A percentile compares a stretch with the other conserved stretches of the same genome.
These are phyloP conservation scores for Augiades crinisus DNA, from an alignment of 2,888 invertebrate species.

Conservation along the genomic window DNA sequence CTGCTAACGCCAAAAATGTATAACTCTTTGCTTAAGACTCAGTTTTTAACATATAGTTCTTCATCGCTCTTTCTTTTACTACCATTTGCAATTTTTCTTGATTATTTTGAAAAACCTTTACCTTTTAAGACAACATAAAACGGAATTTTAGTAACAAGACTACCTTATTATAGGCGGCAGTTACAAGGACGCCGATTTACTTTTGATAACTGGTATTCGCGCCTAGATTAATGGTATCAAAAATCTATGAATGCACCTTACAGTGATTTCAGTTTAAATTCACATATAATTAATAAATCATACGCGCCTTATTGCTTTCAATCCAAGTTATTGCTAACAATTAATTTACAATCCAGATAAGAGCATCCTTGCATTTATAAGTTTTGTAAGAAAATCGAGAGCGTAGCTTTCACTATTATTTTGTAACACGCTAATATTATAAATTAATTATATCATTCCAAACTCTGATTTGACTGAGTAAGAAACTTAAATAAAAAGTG, in stretches of 20 bases:
- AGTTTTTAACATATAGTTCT: no score
- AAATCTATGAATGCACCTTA: conserved; percentile 1
- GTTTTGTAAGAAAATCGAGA: neutral
- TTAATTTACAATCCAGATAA: neutral
- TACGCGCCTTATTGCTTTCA: conserved; percentile 1
- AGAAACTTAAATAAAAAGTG: no score
- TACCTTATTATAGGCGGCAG: conserved; percentile 11
- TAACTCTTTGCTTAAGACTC: no score
- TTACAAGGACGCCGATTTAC: conserved; percentile 7
- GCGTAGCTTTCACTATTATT: neutral
- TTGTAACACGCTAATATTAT: neutral
- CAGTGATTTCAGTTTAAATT: neutral
- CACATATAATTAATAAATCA: neutral
- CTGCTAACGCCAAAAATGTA: no score
- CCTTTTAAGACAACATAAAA: conserved; percentile 1
- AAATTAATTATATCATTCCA: no score
- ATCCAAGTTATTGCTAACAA: conserved; percentile 6
- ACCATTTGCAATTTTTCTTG: no score
- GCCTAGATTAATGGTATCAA: neutral
- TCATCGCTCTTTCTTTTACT: no score
- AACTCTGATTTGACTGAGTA: no score
- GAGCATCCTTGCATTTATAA: neutral
- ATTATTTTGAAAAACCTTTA: no score
- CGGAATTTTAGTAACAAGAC: neutral
- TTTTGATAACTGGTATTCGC: neutral